These are phyloP conservation scores for Malacoctenus gilli DNA, from an alignment of 2,797 vertebrate genomes.

Conservation along the genomic window DNA sequence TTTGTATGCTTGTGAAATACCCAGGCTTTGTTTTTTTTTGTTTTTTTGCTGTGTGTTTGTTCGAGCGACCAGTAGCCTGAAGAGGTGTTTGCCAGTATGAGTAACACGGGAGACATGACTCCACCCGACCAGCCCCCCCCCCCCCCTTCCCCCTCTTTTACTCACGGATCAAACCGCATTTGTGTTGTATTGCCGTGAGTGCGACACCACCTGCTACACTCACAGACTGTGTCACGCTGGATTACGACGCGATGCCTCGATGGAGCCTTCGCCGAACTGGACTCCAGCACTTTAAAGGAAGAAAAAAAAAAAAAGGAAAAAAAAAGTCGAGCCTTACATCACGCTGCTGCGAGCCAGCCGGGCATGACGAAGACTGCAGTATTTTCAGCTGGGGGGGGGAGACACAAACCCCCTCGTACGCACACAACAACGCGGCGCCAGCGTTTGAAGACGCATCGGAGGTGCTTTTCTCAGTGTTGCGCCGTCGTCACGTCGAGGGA, in stretches of 20 bases:
- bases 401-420: conserved; percentile 26
- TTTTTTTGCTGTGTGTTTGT: conserved; percentile 1
- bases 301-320: conserved; percentile 41
- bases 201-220: conserved; percentile 1
- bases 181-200: conserved; percentile 22
- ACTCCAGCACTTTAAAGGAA: conserved; percentile 47
- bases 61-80: not conserved
- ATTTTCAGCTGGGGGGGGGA: conserved; percentile 50
- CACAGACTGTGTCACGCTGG: conserved; percentile 8
- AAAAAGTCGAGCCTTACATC: conserved; percentile 54
- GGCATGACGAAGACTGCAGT: conserved; percentile 70
- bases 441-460: too few species aligned
- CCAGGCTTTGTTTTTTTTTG: conserved; percentile 5
- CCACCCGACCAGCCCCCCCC: conserved; percentile 37
- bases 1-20: not conserved
- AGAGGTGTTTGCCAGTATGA: conserved; percentile 4
- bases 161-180: conserved; percentile 24
- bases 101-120: conserved; percentile 19
- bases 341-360: conserved; percentile 53
- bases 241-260: conserved; percentile 38
- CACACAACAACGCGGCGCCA: not conserved
- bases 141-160: too few species aligned
- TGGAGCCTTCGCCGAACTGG: conserved; percentile 27
- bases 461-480: too few species aligned
- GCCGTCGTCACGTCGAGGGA: too few species aligned